Percentiles rank a stretch among this genome's conserved stretches.
These are phyloP conservation scores for Hanleya hanleyi DNA, from an alignment of 2,888 invertebrate species.

Conservation along the genomic window DNA sequence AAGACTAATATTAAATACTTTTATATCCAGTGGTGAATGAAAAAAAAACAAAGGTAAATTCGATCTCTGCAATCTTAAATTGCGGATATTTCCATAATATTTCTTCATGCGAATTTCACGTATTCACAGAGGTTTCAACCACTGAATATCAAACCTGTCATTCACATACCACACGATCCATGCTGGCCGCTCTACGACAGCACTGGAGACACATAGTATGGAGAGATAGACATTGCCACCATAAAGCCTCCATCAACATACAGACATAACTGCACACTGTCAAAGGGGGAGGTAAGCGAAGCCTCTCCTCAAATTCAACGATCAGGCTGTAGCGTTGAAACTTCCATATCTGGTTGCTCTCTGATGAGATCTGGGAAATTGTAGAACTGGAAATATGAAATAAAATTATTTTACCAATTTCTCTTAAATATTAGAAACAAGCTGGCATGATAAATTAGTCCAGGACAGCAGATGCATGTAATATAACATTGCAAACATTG, in stretches of 20 bases:
- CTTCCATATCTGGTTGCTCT: conserved; percentile 98
- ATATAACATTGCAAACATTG: too few relatives aligned
- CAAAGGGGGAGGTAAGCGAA: conserved; percentile 94
- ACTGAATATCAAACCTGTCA: too few relatives aligned
- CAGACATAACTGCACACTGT: conserved; percentile 91
- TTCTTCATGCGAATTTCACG: too few relatives aligned
- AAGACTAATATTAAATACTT: too few relatives aligned
- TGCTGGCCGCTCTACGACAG: background rate
- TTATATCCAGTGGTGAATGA: too few relatives aligned
- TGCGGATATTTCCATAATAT: too few relatives aligned
- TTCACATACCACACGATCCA: background rate
- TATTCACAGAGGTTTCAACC: too few relatives aligned
- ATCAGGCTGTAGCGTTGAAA: conserved; percentile 93
- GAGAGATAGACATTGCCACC: background rate
- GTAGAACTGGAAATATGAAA: conserved; percentile 69
- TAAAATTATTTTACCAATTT: background rate
- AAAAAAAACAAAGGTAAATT: too few relatives aligned
- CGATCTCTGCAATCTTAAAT: too few relatives aligned
- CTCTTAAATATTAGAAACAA: background rate
- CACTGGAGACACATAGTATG: background rate
- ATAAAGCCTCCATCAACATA: conserved; percentile 75
- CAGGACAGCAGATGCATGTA: too few relatives aligned
- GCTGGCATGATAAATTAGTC: too few relatives aligned
- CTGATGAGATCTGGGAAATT: conserved; percentile 85
- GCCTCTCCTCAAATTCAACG: conserved; percentile 98